Evolutionary conservation across 2,888 invertebrate species (phyloP), one percentile per base, ranked within the genome.

Genomic region (Macrosoma leucophasiata): DNA sequence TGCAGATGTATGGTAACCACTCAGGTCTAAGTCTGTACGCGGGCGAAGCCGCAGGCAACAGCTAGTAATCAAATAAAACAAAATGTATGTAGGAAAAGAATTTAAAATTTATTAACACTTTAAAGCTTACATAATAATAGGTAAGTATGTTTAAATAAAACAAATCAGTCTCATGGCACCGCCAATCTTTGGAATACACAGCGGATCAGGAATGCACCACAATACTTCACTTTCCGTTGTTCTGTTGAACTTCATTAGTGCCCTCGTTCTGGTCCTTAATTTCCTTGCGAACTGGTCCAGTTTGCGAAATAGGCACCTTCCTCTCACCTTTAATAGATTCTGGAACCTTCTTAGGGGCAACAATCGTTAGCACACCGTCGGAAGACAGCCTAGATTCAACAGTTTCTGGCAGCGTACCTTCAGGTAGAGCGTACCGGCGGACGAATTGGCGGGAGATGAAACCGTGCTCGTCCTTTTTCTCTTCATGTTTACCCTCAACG

Each of bases 401-500:
- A 4, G 87, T 84, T 27, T 89, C 89, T 0, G 91, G 81, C 43
- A 89, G 86, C 35, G 90, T 90, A 2, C 89, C 91, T 45, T 90
- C 88, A 0, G 94, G 94, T 38, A 94, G 61, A 12, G 88, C 74
- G 58, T 93, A 94, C 36, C 90, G 88, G 3, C 94, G 86, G 1
- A 90, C 86, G 50, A 94, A 91, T 47, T 94, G 91, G 10, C 92
- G 85, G 1, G 91, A 89, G 29, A 93, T 88, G 44, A 81, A 90
- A 2, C 91, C 91, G 48, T 93, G 92, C 48, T 93, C 91, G 55
- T 94, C 94, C 43, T 88, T 86, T 52, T 87, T 90, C 57, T 94
- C 93, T 54, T 92, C 92, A 50, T 94, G 93, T 58, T 91, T 92
- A 1, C 90, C 93, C 60, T 92, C 91, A 8, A 91, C 81, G 1